Conservation (phyloP, 2,113 vertebrate genomes). For the Hystrix cristata region DNA sequence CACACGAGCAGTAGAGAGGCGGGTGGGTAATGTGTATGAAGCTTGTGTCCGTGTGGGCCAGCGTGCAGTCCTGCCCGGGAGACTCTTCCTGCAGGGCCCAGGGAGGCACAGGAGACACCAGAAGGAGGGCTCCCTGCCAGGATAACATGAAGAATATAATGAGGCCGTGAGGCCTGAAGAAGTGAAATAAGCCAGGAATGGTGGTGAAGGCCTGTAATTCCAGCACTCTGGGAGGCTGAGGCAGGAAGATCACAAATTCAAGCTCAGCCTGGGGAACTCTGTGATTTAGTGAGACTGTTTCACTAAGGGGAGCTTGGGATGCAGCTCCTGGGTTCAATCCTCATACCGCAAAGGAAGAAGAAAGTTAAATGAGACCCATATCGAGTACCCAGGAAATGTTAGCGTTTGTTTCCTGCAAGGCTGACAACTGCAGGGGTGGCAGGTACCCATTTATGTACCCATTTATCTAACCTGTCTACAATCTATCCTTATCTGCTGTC, state of each 20-base stretch:
- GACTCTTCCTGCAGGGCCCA: background rate
- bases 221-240: background rate
- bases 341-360: background rate
- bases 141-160: background rate
- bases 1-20: background rate
- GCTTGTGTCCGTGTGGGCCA: background rate
- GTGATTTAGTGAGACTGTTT: background rate
- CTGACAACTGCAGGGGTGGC: background rate
- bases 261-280: background rate
- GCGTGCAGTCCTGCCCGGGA: fast-evolving
- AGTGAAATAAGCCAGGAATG: background rate
- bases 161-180: no score
- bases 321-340: background rate
- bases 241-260: background rate
- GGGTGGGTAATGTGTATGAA: background rate
- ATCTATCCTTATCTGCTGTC: background rate
- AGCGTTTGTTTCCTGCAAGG: background rate
- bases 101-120: background rate
- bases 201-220: background rate
- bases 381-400: background rate
- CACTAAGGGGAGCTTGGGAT: background rate
- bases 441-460: background rate
- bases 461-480: no score
- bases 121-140: no score
- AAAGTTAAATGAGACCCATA: background rate